phyloP scores from a whole-genome alignment of 1,140 invertebrate species.

The Procambarus virginalis region DNA sequence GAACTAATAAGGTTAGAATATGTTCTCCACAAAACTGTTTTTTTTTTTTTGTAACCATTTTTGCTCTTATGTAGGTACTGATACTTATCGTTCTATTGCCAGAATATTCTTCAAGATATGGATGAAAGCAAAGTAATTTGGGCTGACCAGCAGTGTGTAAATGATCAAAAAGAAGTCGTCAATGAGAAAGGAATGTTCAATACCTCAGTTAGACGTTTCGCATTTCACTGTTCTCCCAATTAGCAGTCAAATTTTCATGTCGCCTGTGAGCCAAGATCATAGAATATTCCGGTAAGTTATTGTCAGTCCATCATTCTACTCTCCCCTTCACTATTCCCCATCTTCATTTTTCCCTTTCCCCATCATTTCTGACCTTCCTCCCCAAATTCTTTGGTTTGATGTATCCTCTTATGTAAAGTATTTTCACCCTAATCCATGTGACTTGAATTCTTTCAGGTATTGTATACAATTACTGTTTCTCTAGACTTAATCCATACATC shows the following conservation, averaged over 20 bases:
- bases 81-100: not conserved
- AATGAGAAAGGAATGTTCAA: not conserved
- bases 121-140: conserved; percentile 51
- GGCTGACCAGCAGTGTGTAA: conserved; percentile 54
- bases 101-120: conserved; percentile 40
- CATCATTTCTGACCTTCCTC: no score
- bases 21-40: no score
- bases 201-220: not conserved
- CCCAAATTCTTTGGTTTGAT: no score
- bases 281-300: not conserved
- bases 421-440: no score
- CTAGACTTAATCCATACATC: no score
- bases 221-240: not conserved
- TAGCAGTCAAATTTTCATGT: not conserved
- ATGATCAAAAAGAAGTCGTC: not conserved
- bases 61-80: no score
- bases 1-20: no score
- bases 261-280: not conserved
- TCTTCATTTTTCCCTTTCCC: no score
- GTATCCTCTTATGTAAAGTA: no score
- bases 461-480: no score
- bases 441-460: no score
- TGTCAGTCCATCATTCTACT: not conserved
- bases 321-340: not conserved
- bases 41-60: no score